phyloP scores from a whole-genome alignment of 37 sponge, comb jelly and placozoan genomes.

The Mnemiopsis leidyi region DNA sequence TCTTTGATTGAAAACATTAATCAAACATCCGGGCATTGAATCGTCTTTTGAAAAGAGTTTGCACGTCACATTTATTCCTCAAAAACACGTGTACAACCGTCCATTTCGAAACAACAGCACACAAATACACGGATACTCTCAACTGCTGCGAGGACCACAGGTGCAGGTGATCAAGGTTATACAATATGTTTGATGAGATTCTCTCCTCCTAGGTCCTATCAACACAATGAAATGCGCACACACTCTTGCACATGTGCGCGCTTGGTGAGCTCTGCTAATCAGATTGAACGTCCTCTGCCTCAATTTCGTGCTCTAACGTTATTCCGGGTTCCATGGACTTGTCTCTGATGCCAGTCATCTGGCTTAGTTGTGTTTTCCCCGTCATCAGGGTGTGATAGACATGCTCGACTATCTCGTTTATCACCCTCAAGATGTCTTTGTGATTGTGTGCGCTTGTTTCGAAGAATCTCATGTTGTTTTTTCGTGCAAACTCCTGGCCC shows the following conservation, averaged over 20 bases:
- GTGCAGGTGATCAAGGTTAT: background rate
- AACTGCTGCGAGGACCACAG: background rate
- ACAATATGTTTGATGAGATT: background rate
- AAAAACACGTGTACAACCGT: no score
- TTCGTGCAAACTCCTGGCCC: constrained; percentile 1
- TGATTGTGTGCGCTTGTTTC: constrained; percentile 37
- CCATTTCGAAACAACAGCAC: background rate
- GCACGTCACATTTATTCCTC: no score
- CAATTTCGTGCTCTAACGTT: constrained; percentile 15
- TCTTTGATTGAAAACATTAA: no score
- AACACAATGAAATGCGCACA: background rate
- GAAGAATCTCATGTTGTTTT: constrained; percentile 50
- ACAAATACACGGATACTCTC: background rate
- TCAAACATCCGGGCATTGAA: no score
- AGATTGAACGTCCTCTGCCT: background rate
- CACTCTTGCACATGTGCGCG: no score
- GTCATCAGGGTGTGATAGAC: constrained; percentile 34
- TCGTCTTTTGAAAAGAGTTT: no score
- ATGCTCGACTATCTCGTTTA: constrained; percentile 26
- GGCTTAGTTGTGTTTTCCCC: background rate
- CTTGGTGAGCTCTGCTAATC: background rate
- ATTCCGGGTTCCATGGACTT: constrained; percentile 13
- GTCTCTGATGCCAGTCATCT: constrained; percentile 21
- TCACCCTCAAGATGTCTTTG: constrained; percentile 3
- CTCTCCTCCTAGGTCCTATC: background rate